Conservation (phyloP, 2,113 vertebrate species). For the Peromyscus leucopus region DNA sequence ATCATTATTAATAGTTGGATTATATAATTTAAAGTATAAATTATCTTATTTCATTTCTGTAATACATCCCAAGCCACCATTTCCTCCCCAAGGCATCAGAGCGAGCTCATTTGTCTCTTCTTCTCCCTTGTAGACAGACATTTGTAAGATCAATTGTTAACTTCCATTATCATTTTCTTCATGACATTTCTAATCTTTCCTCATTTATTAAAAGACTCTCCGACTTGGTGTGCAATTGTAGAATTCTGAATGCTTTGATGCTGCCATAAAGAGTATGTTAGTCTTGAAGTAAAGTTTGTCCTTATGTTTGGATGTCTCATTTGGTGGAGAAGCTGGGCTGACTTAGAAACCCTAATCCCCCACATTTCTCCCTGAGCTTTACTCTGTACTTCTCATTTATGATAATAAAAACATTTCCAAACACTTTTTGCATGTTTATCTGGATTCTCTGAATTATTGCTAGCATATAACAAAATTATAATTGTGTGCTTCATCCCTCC, state of each 20-base stretch:
- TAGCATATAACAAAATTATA: neutral
- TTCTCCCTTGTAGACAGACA: neutral
- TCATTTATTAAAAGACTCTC: neutral
- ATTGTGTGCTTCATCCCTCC: no score
- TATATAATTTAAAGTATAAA: neutral
- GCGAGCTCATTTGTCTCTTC: neutral
- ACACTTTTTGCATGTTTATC: neutral
- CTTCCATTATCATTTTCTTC: conserved; percentile 25
- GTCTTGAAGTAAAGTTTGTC: no score
- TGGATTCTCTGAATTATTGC: neutral
- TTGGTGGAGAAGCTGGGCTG: neutral
- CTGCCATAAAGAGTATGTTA: neutral
- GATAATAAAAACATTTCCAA: neutral
- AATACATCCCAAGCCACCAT: neutral
- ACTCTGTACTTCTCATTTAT: neutral
- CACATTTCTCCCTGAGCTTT: neutral
- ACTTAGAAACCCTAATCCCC: no score
- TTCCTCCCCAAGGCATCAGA: neutral
- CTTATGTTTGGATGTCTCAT: neutral
- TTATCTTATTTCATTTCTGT: neutral
- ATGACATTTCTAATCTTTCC: neutral
- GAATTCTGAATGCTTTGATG: neutral
- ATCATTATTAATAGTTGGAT: neutral
- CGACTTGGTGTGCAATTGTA: neutral
- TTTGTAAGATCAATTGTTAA: neutral